Percentiles rank a stretch among this genome's conserved stretches.
phyloP scores from a whole-genome alignment of 2,113 vertebrate genomes.

The Pantherophis guttatus region DNA sequence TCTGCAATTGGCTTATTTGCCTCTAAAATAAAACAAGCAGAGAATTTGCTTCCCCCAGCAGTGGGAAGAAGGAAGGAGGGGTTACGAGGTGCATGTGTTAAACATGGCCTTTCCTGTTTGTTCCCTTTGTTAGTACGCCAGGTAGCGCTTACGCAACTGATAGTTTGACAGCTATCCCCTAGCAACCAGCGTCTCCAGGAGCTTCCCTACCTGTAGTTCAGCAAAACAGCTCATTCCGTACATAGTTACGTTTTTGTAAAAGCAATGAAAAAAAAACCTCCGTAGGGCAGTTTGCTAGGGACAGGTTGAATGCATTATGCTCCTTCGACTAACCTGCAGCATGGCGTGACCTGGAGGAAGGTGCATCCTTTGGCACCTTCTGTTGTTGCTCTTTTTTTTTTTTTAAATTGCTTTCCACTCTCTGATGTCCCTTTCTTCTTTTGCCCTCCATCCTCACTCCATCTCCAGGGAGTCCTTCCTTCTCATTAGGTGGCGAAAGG shows the following conservation, averaged over 20 bases:
- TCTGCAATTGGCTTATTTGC: background rate
- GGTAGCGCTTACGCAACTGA: conserved; percentile 35
- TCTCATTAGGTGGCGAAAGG: no score
- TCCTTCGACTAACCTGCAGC: background rate
- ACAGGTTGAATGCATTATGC: background rate
- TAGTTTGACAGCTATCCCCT: conserved; percentile 45
- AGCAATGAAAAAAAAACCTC: background rate
- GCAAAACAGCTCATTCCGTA: conserved; percentile 16
- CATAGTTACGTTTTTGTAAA: background rate
- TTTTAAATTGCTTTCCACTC: no score
- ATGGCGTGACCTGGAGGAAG: no score
- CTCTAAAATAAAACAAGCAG: conserved; percentile 16
- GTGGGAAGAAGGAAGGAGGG: background rate
- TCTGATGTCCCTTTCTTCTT: no score
- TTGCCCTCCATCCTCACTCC: no score
- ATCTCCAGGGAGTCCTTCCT: no score
- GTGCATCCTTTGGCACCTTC: background rate
- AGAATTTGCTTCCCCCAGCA: background rate
- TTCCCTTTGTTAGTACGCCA: background rate
- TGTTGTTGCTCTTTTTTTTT: background rate
- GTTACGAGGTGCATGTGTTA: background rate
- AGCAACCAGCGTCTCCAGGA: conserved; percentile 27
- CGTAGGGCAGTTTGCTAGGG: background rate
- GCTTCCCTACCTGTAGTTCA: background rate
- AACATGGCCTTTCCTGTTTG: background rate